Base-by-base conservation (phyloP, 2,888 invertebrate species). In the Epinotia bilunana region DNA sequence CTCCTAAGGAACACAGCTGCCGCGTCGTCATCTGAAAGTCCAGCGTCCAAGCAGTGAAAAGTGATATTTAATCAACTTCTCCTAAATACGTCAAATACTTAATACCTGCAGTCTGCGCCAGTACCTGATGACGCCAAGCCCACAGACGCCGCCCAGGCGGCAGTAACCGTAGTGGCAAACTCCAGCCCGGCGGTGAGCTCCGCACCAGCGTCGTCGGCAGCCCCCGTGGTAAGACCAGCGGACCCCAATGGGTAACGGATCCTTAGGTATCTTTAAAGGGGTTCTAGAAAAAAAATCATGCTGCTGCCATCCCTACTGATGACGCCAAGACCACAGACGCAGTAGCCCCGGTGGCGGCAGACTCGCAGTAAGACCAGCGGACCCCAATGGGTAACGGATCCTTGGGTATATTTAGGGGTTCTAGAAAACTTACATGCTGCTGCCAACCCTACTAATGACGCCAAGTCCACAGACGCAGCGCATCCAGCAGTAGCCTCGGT, bases 41-140 rank as follows among this genome's bases (percentile, higher is more conserved):
- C 33, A 39, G 39, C 39, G 33, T 7, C 9, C 39, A 7, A 39
- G 39, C 9, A 39, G 39, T 39, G 39, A 39, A 39, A 39, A 39
- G 39, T 39, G 39, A 39, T 39, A 39, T 49, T 60, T 18, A 49
- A 33, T 49, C 43, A 9, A 39, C 43, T 20, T 2, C 77, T 90
- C 90, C 13, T 39, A 39, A 46, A 46, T 13, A 46, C 46, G 12
- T 46, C 6, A 53, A 28, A 5, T n/a, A 53, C 7, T 64, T 43
- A 20, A 20, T 11, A 63, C 43, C 74, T 88, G 81, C 82, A 82
- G 18, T 84, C 88, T 20, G 85, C 84, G 0, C 90, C 90, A 0
- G 80, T 82, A 2, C 86, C 88, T 0, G 88, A 87, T 2, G 90
- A 89, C 2, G 88, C 83, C 1, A 88, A 88, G 1, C 73, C 79